Base-by-base conservation (phyloP, 2,888 invertebrate genomes). In the Acleris holmiana region DNA sequence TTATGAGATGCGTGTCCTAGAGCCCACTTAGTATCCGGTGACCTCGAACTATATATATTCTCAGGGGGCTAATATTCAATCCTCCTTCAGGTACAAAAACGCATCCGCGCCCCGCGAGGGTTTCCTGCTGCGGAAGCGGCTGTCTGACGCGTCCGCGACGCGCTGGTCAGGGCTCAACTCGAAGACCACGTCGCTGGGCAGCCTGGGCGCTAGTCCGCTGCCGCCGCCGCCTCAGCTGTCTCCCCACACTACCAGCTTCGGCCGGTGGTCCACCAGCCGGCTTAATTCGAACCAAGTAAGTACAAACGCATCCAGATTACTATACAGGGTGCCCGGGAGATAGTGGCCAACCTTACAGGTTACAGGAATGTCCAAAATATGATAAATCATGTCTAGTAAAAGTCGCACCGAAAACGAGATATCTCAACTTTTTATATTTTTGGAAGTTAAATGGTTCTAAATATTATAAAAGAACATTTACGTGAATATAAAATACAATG, bases 101-200 rank as follows among this genome's bases (percentile, higher is more conserved):
- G 95, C 95, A 55, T 95, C 95, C 70, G 94, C 96, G 58, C 96
- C 96, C 23, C 94, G 95, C 67, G 96, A 96, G 86, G 96, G 97
- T 61, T 97, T 96, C 89, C 94, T 97, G 67, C 94, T 97, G 67
- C 96, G 97, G 77, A 97, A 97, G 90, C 94, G 95, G 75, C 93
- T 95, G 83, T 95, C 95, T 79, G 96, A 96, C 81, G 94, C 94
- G 66, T 94, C 93, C 76, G 94, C 93, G 75, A 91, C 93, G 73
- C 93, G 85, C 82, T 94, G 84, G 93, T 92, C 93, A 73, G 95
- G 95, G 13, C 94, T 96, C 76, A 96, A 96, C 85, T 96, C 96
- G 74, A 97, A 97, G 93, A 97, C 97, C 72, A 97, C 97, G 54
- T 97, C 97, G 53, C 94, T 97, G 67, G 96, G 95, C 82, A 96